Base-by-base conservation (phyloP, 2,888 invertebrate species). In the Elmis aenea region DNA sequence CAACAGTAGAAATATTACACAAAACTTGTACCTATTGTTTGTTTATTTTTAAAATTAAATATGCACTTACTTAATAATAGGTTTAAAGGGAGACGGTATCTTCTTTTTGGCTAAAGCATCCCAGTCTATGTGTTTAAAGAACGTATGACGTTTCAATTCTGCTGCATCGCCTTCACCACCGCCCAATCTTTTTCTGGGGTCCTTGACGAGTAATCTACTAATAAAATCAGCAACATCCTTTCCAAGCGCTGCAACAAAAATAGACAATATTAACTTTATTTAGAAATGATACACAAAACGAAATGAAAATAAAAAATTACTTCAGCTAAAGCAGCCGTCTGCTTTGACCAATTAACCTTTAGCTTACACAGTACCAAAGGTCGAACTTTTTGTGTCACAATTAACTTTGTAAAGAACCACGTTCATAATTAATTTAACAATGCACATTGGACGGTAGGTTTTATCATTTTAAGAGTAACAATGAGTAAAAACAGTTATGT, bases 51-150 rank as follows among this genome's bases (percentile, higher is more conserved):
- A n/a, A n/a, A n/a, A n/a, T n/a, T n/a, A n/a, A n/a, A n/a, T n/a
- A n/a, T n/a, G n/a, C n/a, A 45, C 49, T 49, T 56, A 67, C 67
- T 71, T 67, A 42, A 96, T 83, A 37, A 77, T 76, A n/a, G 96
- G 97, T 50, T 85, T 82, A 71, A 95, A 93, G 1, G 95, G 95
- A 0, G 96, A 91, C 8, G 80, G 68, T 37, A 92, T 76, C 51
- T 81, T 77, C 57, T 92, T 87, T 1, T 74, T 71, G 1, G 85
- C 79, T 28, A 96, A 72, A 30, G 83, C 81, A 9, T 78, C 74
- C 96, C 96, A 97, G 64, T 89, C 83, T 15, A 93, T 68, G 41
- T 69, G 81, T 73, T 76, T 79, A 70, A 94, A 96, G 70, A 95
- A 95, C 2, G 80, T 68, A 69, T 96, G 96, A 46, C 77, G 76